phyloP scores from a whole-genome alignment of 2,797 vertebrate genomes.

The Channa striata region DNA sequence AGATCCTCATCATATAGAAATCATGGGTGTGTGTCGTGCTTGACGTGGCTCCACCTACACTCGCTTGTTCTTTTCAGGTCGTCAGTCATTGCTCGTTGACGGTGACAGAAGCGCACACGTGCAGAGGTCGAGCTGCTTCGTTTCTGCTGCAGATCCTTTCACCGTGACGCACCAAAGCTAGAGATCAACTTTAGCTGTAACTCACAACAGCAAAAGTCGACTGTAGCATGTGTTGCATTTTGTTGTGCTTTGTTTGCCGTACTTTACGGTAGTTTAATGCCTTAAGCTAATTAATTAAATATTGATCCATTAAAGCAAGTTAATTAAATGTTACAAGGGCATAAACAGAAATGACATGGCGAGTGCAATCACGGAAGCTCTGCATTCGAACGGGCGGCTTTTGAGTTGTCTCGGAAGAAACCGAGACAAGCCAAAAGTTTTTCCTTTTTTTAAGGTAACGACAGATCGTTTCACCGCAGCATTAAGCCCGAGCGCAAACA shows the following conservation, averaged over 20 bases:
- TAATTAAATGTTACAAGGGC: neutral
- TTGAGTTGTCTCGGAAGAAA: too few species aligned
- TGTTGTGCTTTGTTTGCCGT: too few species aligned
- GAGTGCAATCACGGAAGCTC: conserved; percentile 2
- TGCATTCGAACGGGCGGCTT: too few species aligned
- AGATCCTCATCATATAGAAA: neutral
- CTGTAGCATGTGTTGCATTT: too few species aligned
- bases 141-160: neutral
- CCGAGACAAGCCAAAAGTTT: neutral
- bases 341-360: neutral
- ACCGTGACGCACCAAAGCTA: neutral
- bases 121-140: neutral
- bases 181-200: too few species aligned
- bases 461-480: neutral
- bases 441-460: conserved; percentile 6
- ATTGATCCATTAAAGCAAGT: conserved; percentile 1
- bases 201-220: too few species aligned
- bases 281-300: neutral
- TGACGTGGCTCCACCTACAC: conserved; percentile 2
- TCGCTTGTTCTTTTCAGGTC: too few species aligned
- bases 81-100: conserved; percentile 2
- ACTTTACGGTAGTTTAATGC: neutral
- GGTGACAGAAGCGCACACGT: neutral
- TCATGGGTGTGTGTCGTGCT: too few species aligned
- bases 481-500: neutral